Percentiles rank a stretch among this genome's conserved stretches.
These are phyloP conservation scores for Hirundo rustica DNA, from an alignment of 2,797 vertebrate genomes.

Conservation along the genomic window DNA sequence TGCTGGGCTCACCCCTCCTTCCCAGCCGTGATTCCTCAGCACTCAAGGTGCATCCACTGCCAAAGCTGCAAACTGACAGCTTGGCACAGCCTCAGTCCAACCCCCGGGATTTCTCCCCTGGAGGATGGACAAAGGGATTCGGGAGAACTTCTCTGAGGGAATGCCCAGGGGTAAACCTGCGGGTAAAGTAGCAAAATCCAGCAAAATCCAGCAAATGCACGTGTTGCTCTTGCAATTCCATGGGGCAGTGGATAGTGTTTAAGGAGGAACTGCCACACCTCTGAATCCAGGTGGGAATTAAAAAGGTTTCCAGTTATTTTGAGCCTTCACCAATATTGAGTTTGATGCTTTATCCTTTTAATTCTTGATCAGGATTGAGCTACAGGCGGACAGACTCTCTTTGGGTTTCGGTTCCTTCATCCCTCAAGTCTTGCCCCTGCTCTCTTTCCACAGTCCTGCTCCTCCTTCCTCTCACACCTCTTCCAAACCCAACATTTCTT, in stretches of 20 bases:
- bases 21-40: not conserved
- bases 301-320: not conserved
- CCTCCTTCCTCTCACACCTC: not conserved
- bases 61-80: not conserved
- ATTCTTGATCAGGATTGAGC: not conserved
- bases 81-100: not conserved
- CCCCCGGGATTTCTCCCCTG: not conserved
- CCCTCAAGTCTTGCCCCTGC: not conserved
- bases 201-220: not conserved
- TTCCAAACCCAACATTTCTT: not conserved
- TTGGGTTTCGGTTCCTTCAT: not conserved
- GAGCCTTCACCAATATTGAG: not conserved
- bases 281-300: not conserved
- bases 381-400: not conserved
- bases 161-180: fast-evolving
- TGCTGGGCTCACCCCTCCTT: not conserved
- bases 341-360: not conserved
- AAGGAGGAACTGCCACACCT: not conserved
- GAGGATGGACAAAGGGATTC: not conserved
- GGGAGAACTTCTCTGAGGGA: not conserved
- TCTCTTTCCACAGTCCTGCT: not conserved
- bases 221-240: not conserved
- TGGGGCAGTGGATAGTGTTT: not conserved
- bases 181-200: not conserved
- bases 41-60: not conserved